A percentile compares a stretch with the other conserved stretches of the same genome.
These are phyloP conservation scores for Pachypanchax playfairii DNA, from an alignment of 2,113 vertebrate species.

Conservation along the genomic window DNA sequence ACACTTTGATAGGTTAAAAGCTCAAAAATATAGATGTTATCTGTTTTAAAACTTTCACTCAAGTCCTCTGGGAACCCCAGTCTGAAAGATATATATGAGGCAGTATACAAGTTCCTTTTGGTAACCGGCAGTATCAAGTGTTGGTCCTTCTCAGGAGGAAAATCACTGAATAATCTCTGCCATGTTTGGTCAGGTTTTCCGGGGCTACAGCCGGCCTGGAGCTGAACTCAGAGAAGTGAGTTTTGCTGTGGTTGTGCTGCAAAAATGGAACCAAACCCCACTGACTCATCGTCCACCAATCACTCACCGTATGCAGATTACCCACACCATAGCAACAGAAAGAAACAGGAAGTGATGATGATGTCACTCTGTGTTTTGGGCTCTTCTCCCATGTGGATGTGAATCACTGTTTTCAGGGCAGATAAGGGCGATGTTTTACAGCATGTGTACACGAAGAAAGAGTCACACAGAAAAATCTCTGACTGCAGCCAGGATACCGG, in stretches of 20 bases:
- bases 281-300: slow-evolving; percentile 77
- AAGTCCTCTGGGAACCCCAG: too few relatives aligned
- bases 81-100: too few relatives aligned
- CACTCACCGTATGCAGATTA: slow-evolving; percentile 46
- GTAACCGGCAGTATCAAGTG: slow-evolving; percentile 5
- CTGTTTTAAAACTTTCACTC: too few relatives aligned
- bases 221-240: slow-evolving; percentile 31
- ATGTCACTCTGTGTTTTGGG: slow-evolving; percentile 69
- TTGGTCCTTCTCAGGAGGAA: slow-evolving; percentile 35
- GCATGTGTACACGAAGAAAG: slow-evolving; percentile 21
- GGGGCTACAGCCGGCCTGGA: slow-evolving; percentile 21
- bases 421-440: slow-evolving; percentile 60
- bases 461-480: slow-evolving; percentile 39
- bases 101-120: too few relatives aligned
- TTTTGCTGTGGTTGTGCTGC: slow-evolving; percentile 62
- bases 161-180: slow-evolving; percentile 40
- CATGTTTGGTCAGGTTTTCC: slow-evolving; percentile 69
- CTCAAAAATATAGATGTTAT: too few relatives aligned
- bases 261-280: slow-evolving; percentile 58
- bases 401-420: slow-evolving; percentile 60
- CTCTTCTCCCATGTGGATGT: slow-evolving; percentile 51
- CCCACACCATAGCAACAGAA: slow-evolving; percentile 37
- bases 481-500: slow-evolving; percentile 60
- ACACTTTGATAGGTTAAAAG: too few relatives aligned
- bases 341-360: slow-evolving; percentile 76